Evolutionary conservation across 2,797 vertebrate genomes (phyloP).

Genomic region (Melanitta fusca): DNA sequence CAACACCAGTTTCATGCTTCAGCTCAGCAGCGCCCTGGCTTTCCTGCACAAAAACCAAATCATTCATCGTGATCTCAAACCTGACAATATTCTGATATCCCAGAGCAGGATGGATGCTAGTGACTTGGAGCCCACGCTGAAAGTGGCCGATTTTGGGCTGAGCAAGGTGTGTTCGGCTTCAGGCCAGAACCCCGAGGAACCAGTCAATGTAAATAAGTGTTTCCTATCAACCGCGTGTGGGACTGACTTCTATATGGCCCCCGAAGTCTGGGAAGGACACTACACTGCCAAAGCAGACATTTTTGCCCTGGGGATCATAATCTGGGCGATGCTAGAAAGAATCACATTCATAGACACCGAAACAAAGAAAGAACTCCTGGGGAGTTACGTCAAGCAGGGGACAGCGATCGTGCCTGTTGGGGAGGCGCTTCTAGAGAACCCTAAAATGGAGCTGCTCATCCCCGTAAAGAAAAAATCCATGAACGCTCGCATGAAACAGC

Average conservation of each 20-base stretch:
- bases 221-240: slow-evolving; percentile 96
- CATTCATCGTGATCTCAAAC: slow-evolving; percentile 96
- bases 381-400: slow-evolving; percentile 93
- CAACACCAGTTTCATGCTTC: slow-evolving; percentile 98
- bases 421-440: slow-evolving; percentile 94
- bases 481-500: slow-evolving; percentile 93
- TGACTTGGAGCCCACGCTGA: slow-evolving; percentile 91
- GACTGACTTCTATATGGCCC: slow-evolving; percentile 98
- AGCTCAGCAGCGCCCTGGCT: slow-evolving; percentile 95
- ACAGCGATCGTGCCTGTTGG: slow-evolving; percentile 92
- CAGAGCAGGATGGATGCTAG: slow-evolving; percentile 84
- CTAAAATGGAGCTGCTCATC: slow-evolving; percentile 96
- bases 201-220: slow-evolving; percentile 93
- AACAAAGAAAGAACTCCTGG: slow-evolving; percentile 94
- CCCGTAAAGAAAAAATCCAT: slow-evolving; percentile 94
- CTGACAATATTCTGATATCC: slow-evolving; percentile 96
- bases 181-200: slow-evolving; percentile 91
- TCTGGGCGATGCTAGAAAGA: slow-evolving; percentile 98
- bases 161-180: slow-evolving; percentile 95
- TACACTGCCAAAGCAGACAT: slow-evolving; percentile 98
- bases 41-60: slow-evolving; percentile 98
- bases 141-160: slow-evolving; percentile 95
- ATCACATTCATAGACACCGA: slow-evolving; percentile 95
- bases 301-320: slow-evolving; percentile 95
- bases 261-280: slow-evolving; percentile 96